phyloP scores from a whole-genome alignment of 2,797 vertebrate genomes.

The Spatula clypeata region DNA sequence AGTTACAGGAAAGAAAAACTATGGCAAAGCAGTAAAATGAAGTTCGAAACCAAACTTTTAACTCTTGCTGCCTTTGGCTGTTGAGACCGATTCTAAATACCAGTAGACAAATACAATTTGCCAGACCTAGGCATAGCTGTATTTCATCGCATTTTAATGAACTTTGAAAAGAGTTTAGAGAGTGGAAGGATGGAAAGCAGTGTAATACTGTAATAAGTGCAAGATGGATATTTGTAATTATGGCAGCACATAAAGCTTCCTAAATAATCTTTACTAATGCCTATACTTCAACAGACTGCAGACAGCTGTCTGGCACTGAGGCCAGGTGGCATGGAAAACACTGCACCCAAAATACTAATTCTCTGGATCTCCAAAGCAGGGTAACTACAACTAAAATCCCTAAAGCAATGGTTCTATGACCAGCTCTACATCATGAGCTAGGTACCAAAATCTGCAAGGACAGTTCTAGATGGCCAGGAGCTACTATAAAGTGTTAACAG shows the following conservation, averaged over 20 bases:
- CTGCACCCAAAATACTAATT: not conserved
- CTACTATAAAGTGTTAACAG: not conserved
- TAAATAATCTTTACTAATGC: not conserved
- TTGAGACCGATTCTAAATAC: not conserved
- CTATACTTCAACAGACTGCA: not conserved
- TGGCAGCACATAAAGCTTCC: not conserved
- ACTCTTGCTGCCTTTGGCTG: not conserved
- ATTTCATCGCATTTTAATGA: not conserved
- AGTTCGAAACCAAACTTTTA: constrained; percentile 13
- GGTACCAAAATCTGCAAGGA: not conserved
- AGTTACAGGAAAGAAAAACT: not conserved
- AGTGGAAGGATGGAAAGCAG: not conserved
- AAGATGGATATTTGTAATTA: not conserved
- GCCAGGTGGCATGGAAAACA: not conserved
- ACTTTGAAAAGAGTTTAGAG: not conserved
- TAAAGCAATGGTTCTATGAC: not conserved
- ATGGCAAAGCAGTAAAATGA: not conserved
- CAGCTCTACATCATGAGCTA: not conserved
- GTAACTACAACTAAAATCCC: not conserved
- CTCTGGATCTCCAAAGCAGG: not conserved
- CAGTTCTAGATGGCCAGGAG: not conserved
- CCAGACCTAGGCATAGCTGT: not conserved
- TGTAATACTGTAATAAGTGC: fast-evolving
- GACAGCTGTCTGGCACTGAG: not conserved
- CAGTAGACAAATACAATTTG: not conserved